These are phyloP conservation scores for Drosophila tsacasi DNA, from an alignment of 1,140 invertebrate species.

Conservation along the genomic window DNA sequence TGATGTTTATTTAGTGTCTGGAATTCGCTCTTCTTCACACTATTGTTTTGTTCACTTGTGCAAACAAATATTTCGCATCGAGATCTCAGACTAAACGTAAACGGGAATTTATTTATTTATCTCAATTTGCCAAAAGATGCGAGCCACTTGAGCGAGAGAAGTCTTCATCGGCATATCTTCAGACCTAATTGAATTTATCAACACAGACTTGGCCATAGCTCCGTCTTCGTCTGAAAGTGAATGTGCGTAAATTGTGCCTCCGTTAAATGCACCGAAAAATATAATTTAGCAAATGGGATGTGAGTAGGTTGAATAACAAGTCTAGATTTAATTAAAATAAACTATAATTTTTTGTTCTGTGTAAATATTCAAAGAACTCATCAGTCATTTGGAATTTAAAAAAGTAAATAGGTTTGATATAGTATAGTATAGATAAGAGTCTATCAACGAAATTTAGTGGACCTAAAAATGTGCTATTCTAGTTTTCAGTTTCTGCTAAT, in stretches of 20 bases:
- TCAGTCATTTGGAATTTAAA: neutral
- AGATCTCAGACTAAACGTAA: conserved; percentile 19
- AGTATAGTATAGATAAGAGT: neutral
- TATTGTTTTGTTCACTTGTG: conserved; percentile 17
- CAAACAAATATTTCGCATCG: conserved; percentile 41
- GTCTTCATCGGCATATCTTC: conserved; percentile 17
- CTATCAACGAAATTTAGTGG: neutral
- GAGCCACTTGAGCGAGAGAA: conserved; percentile 19
- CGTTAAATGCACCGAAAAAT: conserved; percentile 37
- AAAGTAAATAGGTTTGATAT: no score
- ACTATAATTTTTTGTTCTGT: neutral
- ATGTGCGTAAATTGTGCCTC: conserved; percentile 63
- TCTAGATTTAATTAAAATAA: neutral
- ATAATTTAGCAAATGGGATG: neutral
- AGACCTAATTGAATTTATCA: conserved; percentile 71
- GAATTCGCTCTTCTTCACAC: conserved; percentile 28
- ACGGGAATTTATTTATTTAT: conserved; percentile 53
- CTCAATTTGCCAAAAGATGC: conserved; percentile 45
- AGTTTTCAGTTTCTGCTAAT: neutral
- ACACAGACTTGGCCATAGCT: conserved; percentile 48
- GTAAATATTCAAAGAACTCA: neutral
- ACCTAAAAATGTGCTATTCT: no score
- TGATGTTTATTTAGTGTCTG: conserved; percentile 27
- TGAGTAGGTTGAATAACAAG: neutral
- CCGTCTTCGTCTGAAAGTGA: conserved; percentile 1